A percentile compares a stretch with the other conserved stretches of the same genome.
These are phyloP conservation scores for Sminthurinus signatus DNA, from an alignment of 1,140 invertebrate species.

Conservation along the genomic window DNA sequence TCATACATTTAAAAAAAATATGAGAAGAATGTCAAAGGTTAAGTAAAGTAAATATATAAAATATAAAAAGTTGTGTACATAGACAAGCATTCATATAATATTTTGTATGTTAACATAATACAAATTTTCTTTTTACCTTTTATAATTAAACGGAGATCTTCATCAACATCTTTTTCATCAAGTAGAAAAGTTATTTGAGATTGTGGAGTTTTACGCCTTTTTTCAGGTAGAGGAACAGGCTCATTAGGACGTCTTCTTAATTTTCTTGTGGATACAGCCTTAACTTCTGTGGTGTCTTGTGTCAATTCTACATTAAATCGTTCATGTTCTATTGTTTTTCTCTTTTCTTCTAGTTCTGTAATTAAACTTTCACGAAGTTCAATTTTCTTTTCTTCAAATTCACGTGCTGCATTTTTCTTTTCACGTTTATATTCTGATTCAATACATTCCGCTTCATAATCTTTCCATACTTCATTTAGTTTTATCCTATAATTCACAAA, in stretches of 20 bases:
- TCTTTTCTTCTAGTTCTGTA: slow-evolving; percentile 86
- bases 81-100: neutral
- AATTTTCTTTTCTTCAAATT: slow-evolving; percentile 92
- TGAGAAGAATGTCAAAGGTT: too few relatives aligned
- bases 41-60: neutral
- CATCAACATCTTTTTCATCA: slow-evolving; percentile 82
- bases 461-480: slow-evolving; percentile 74
- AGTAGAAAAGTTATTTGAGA: slow-evolving; percentile 76
- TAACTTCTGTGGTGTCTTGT: slow-evolving; percentile 48
- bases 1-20: too few relatives aligned
- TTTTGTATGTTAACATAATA: neutral
- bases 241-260: slow-evolving; percentile 85
- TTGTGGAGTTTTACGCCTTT: slow-evolving; percentile 61
- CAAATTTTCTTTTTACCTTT: neutral
- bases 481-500: slow-evolving; percentile 54
- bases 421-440: slow-evolving; percentile 82
- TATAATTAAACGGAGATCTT: slow-evolving; percentile 52
- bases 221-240: slow-evolving; percentile 73
- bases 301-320: slow-evolving; percentile 46
- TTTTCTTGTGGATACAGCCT: slow-evolving; percentile 69
- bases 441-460: slow-evolving; percentile 75
- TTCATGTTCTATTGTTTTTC: slow-evolving; percentile 80
- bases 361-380: slow-evolving; percentile 85
- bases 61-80: neutral
- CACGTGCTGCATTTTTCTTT: slow-evolving; percentile 76